Conservation (phyloP, 2,888 invertebrate genomes). For the Dryomyza anilis region DNA sequence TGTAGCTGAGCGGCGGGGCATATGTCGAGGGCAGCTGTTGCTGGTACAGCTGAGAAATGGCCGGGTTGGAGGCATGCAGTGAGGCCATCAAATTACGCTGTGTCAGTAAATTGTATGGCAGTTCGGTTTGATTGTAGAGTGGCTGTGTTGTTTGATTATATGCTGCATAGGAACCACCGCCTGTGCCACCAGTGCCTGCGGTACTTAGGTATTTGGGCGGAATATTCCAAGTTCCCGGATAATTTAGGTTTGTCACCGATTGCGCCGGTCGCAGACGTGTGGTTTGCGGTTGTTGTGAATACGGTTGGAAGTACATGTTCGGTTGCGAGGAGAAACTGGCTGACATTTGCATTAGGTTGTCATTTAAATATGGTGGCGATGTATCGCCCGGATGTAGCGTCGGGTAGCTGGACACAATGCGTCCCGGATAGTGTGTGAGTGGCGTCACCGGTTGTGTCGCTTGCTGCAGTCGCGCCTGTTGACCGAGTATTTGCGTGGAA, state of each 20-base stretch:
- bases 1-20: constrained; percentile 45
- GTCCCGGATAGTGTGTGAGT: constrained; percentile 51
- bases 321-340: constrained; percentile 61
- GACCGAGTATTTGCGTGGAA: constrained; percentile 60
- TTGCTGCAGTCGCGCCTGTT: constrained; percentile 51
- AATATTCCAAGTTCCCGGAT: constrained; percentile 51
- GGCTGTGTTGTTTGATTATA: constrained; percentile 50
- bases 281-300: constrained; percentile 44
- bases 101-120: constrained; percentile 44
- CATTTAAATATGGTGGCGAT: constrained; percentile 57
- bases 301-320: constrained; percentile 60
- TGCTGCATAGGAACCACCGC: constrained; percentile 45
- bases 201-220: constrained; percentile 39
- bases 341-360: constrained; percentile 61
- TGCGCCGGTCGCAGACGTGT: constrained; percentile 56
- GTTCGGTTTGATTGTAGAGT: constrained; percentile 42
- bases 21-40: constrained; percentile 39
- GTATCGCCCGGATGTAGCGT: constrained; percentile 56
- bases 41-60: constrained; percentile 57
- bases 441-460: constrained; percentile 52
- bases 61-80: constrained; percentile 60
- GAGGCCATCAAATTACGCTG: constrained; percentile 58
- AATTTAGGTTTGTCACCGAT: constrained; percentile 58
- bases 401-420: constrained; percentile 59
- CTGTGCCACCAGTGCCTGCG: constrained; percentile 26